These are phyloP conservation scores for Archilochus colubris DNA, from an alignment of 2,113 vertebrate genomes.

Conservation along the genomic window DNA sequence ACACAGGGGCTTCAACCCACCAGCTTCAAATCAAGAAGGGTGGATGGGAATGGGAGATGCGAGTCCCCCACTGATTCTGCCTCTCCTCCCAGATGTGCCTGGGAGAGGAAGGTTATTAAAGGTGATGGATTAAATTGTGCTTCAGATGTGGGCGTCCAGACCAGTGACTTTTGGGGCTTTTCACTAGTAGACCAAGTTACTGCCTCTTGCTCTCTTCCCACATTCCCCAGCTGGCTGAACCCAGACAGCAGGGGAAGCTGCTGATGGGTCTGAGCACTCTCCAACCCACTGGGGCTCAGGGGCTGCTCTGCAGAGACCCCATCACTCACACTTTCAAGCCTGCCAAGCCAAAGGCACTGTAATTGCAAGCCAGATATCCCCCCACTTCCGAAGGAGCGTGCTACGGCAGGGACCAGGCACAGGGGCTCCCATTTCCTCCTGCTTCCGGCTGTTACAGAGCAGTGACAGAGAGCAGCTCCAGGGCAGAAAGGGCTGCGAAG, in stretches of 20 bases:
- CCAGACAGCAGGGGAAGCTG: background rate
- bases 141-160: background rate
- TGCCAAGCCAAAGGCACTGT: constrained; percentile 52
- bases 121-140: background rate
- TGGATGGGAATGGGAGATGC: accelerated
- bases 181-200: background rate
- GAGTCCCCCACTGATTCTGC: background rate
- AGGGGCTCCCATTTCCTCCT: constrained; percentile 56
- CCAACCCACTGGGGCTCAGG: accelerated
- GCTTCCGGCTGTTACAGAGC: constrained; percentile 41
- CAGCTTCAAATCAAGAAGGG: background rate
- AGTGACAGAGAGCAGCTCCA: constrained; percentile 60
- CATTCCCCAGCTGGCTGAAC: accelerated
- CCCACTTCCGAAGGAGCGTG: background rate
- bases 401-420: constrained; percentile 30
- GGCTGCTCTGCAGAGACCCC: constrained; percentile 4
- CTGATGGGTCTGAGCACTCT: background rate
- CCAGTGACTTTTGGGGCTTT: background rate
- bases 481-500: constrained; percentile 47
- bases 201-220: background rate
- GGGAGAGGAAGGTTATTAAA: background rate
- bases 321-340: constrained; percentile 56
- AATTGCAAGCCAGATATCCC: constrained; percentile 23
- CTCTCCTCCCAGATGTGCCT: background rate
- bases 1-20: background rate